Evolutionary conservation across 2,113 vertebrate species (phyloP).

Genomic region (Eonycteris spelaea): DNA sequence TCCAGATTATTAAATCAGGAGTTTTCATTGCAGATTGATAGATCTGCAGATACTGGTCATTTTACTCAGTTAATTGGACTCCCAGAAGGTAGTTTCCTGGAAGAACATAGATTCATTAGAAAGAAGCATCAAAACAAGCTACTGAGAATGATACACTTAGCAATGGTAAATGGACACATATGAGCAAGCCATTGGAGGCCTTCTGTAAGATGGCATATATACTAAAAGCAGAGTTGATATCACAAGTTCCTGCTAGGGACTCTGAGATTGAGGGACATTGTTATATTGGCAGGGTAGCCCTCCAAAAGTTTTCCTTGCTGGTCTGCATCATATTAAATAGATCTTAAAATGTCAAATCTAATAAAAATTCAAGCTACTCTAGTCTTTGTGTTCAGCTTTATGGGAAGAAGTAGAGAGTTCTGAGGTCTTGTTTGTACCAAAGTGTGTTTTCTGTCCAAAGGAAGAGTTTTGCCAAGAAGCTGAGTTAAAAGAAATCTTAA

Average conservation of each 20-base stretch:
- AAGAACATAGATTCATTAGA: neutral
- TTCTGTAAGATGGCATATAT: neutral
- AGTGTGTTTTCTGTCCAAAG: neutral
- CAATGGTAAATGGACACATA: neutral
- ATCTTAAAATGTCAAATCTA: neutral
- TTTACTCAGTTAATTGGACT: neutral
- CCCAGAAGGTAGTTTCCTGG: neutral
- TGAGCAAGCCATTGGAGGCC: neutral
- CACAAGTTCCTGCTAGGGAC: accelerated
- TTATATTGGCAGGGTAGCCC: no score
- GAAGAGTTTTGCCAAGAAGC: neutral
- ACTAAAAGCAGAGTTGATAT: accelerated
- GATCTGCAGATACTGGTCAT: neutral
- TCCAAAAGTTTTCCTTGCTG: neutral
- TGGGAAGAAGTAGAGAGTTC: neutral
- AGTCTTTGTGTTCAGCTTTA: neutral
- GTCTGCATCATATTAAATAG: neutral
- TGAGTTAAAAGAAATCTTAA: neutral
- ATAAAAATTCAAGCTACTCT: neutral
- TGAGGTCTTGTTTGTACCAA: neutral
- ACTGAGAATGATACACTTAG: neutral
- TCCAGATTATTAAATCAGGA: neutral
- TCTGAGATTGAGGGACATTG: accelerated
- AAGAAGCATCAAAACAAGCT: neutral
- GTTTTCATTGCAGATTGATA: neutral